Base-by-base conservation (phyloP, 2,888 invertebrate species). In the Ferdinandea cuprea region DNA sequence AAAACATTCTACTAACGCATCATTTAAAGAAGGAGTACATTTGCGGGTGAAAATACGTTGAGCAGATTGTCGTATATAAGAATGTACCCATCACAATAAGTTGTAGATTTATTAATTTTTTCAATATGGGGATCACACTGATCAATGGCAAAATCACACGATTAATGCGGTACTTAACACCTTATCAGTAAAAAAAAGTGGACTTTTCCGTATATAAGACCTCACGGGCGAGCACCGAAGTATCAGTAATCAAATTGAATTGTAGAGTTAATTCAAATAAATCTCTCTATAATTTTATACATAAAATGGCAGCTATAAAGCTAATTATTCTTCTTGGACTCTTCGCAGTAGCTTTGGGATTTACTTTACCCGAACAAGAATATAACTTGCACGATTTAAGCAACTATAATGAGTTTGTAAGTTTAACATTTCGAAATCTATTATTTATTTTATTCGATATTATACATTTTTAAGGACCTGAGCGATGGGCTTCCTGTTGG, bases 331-430 rank as follows among this genome's bases (percentile, higher is more conserved):
- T 71, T 1, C 50, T 15, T 3, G 71, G 30, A 50, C 50, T 71
- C 30, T 40, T 71, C 11, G 59, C 71, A 0, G 32, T 71, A 6
- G 59, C 71, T n/a, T 15, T 59, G 17, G 59, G 71, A 4, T 71
- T 59, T 5, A 71, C 59, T 8, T 35, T 71, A 30, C 71, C 71
- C 6, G 71, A 71, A 30, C 69, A 48, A 9, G 59, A 71, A 32
- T 17, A 69, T 9, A 21, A 48, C 15, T 40, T 35, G 40, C 25
- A 28, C 6, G 2, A 40, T 9, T 0, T 1, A 8, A 15, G 11
- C n/a, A 25, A 40, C 4, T 13, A 40, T 40, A 2, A 40, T 15
- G 40, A 37, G 11, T 7, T 28, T 5, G 50, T 50, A 52, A 50
- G 48, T 25, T 25, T 3, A 25, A 3, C 2, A 25, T 25, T 25